Percentiles rank a stretch among this genome's conserved stretches.
These are phyloP conservation scores for Anastatus disparis DNA, from an alignment of 1,140 invertebrate genomes.

Conservation along the genomic window DNA sequence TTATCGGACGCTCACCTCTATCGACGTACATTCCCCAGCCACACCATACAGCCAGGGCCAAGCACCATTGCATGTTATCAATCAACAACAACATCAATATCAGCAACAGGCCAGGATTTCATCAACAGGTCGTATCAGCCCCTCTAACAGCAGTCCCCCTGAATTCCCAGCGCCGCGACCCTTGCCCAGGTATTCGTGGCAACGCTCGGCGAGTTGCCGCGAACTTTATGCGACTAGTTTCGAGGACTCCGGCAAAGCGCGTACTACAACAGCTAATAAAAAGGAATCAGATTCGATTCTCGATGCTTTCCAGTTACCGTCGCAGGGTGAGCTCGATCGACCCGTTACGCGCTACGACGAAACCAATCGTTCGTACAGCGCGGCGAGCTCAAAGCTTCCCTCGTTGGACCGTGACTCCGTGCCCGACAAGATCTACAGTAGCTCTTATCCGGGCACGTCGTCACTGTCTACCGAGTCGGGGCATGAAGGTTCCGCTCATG, in stretches of 20 bases:
- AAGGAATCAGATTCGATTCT: slow-evolving; percentile 39
- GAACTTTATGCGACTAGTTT: slow-evolving; percentile 80
- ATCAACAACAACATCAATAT: slow-evolving; percentile 47
- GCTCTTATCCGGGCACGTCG: slow-evolving; percentile 84
- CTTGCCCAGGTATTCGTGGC: slow-evolving; percentile 71
- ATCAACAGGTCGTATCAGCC: slow-evolving; percentile 69
- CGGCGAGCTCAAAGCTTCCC: slow-evolving; percentile 68
- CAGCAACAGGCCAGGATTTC: slow-evolving; percentile 57
- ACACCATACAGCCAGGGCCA: slow-evolving; percentile 62
- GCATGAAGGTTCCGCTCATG: slow-evolving; percentile 68
- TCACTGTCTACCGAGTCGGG: slow-evolving; percentile 72
- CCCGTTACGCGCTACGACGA: slow-evolving; percentile 82
- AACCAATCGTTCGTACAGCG: slow-evolving; percentile 72
- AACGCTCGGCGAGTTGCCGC: slow-evolving; percentile 82
- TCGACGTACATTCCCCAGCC: slow-evolving; percentile 67
- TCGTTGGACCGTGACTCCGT: slow-evolving; percentile 73
- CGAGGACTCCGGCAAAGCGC: slow-evolving; percentile 73
- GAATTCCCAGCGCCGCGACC: slow-evolving; percentile 64
- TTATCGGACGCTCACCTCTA: slow-evolving; percentile 68
- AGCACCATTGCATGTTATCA: slow-evolving; percentile 58
- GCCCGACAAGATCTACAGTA: slow-evolving; percentile 80
- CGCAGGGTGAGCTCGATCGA: slow-evolving; percentile 73
- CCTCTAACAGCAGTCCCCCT: slow-evolving; percentile 67
- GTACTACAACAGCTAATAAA: background rate
- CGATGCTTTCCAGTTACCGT: slow-evolving; percentile 57